Conservation (phyloP, 2,888 invertebrate genomes). For the Metellina segmentata region DNA sequence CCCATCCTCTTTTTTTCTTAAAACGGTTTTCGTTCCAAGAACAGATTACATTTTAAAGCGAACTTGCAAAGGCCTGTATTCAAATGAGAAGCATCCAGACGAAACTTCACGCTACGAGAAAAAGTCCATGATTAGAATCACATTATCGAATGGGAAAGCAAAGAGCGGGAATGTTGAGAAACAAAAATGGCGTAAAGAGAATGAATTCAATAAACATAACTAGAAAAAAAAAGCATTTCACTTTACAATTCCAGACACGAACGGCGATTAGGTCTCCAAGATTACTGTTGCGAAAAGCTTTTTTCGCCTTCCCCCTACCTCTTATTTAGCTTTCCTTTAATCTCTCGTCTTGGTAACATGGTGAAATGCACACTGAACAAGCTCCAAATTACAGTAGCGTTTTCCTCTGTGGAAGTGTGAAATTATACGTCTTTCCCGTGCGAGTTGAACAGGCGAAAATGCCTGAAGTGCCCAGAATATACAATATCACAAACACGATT, state of each 20-base stretch:
- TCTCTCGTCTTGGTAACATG: slow-evolving; percentile 13
- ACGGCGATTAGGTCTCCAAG: slow-evolving; percentile 33
- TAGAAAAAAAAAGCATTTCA: not conserved
- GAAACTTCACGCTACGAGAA: not conserved
- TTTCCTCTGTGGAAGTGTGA: not conserved
- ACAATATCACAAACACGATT: not conserved
- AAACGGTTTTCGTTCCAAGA: not conserved
- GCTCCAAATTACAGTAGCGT: slow-evolving; percentile 6
- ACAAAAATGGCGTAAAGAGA: not conserved
- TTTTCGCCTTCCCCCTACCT: not conserved
- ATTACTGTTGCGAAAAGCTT: slow-evolving; percentile 37
- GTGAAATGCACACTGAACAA: slow-evolving; percentile 10
- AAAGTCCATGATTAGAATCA: not conserved
- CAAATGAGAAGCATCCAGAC: not conserved
- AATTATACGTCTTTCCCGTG: not conserved
- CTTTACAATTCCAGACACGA: slow-evolving; percentile 38
- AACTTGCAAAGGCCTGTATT: not conserved
- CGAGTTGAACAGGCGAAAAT: not conserved
- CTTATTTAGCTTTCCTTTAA: not conserved
- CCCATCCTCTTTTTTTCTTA: not conserved
- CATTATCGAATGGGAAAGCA: not conserved
- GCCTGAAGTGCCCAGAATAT: not conserved
- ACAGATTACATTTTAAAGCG: not conserved
- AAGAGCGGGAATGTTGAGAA: not conserved
- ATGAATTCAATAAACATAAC: not conserved